Base-by-base conservation (phyloP, 2,797 vertebrate genomes). In the Valencia hispanica region DNA sequence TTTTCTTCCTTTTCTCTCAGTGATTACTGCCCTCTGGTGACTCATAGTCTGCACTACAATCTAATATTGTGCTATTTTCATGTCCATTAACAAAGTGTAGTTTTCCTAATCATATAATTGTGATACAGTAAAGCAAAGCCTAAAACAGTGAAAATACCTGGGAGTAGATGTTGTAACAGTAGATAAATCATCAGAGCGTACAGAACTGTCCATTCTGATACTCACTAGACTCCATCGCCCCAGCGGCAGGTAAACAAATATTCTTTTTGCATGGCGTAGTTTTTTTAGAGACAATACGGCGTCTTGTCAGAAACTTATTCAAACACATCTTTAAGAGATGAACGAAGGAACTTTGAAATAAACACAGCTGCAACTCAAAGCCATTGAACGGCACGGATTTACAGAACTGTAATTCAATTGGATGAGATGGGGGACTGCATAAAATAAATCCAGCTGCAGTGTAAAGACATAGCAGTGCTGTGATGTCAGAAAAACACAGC, bases 401-500 rank as follows among this genome's bases (percentile, higher is more conserved):
- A 75, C 78, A 82, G 69, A 84, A 53, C 71, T 73, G 18, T 81
- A 70, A 82, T 66, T 55, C 66, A 86, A 88, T 88, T 77, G 77
- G 53, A 78, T 83, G 74, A 79, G 88, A 79, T 66, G 39, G 70
- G 78, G 84, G 73, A 70, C 61, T 25, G 65, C 50, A 81, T 83
- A 83, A 88, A 91, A 84, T 86, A 76, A 86, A 82, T 86, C 86
- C 89, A 88, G 89, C 89, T 89, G 88, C 74, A 63, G 59, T n/a
- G 75, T 71, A 51, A 85, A 84, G 77, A 48, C 73, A 51, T 71
- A 74, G 87, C 84, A 71, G 68, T 18, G 18, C 66, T 27, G 68
- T 75, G 83, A 85, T 83, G 79, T 80, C 74, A 89, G 74, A 32
- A 45, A 45, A 77, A 70, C 77, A 80, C 83, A 90, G 90, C 82